Percentiles rank a stretch among this genome's conserved stretches.
Conservation (phyloP, 2,888 invertebrate genomes). For the Ectobius pallidus region DNA sequence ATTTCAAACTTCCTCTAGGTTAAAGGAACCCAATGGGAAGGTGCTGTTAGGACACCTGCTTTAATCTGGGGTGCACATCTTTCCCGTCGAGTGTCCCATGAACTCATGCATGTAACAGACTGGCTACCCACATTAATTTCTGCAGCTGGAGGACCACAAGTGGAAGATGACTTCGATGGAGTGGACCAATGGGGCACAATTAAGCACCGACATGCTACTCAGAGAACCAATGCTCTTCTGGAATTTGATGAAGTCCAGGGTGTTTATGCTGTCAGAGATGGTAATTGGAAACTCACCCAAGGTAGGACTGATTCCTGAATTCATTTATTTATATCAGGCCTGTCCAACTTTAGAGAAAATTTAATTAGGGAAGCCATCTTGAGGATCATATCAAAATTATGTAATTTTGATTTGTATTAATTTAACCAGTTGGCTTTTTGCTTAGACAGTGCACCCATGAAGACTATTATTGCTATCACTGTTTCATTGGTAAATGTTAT, state of each 20-base stretch:
- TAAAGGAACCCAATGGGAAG: constrained; percentile 58
- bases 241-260: constrained; percentile 69
- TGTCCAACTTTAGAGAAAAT: not conserved
- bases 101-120: constrained; percentile 60
- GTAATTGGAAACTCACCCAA: constrained; percentile 60
- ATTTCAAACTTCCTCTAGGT: no score
- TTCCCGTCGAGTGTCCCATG: constrained; percentile 53
- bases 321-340: not conserved
- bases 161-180: constrained; percentile 64
- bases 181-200: constrained; percentile 72
- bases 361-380: not conserved
- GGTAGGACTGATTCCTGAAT: constrained; percentile 49
- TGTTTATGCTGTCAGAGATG: constrained; percentile 55
- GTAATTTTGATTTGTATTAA: no score
- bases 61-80: constrained; percentile 58
- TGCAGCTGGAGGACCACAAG: constrained; percentile 50
- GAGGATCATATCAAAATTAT: not conserved
- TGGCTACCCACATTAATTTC: constrained; percentile 60
- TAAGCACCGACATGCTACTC: constrained; percentile 57
- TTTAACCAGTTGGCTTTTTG: no score
- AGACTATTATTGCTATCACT: no score
- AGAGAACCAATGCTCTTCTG: constrained; percentile 69
- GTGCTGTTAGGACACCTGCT: constrained; percentile 59
- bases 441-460: not conserved
- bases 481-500: no score